Evolutionary conservation across 2,113 vertebrate species (phyloP).

Genomic region (Boulengeromyrus knoepffleri): DNA sequence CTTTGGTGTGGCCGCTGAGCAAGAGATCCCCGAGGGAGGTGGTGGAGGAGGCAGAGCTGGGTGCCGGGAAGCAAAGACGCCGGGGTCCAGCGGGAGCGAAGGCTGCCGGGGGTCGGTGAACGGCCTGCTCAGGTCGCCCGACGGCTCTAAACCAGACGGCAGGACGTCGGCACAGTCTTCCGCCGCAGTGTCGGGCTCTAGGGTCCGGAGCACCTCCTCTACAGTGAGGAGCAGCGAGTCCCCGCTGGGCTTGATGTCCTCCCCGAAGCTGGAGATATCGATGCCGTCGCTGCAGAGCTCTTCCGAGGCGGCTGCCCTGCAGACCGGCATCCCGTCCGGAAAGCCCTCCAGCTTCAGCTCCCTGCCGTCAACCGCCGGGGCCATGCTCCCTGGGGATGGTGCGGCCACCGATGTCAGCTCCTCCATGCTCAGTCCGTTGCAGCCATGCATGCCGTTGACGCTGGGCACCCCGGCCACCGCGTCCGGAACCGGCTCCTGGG

Average conservation of each 20-base stretch:
- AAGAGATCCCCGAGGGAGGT: conserved; percentile 65
- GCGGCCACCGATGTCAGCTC: conserved; percentile 64
- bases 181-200: conserved; percentile 64
- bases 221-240: conserved; percentile 85
- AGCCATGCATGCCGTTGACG: conserved; percentile 76
- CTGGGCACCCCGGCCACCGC: conserved; percentile 60
- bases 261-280: conserved; percentile 80
- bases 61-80: conserved; percentile 62
- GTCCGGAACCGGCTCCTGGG: conserved; percentile 11
- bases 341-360: conserved; percentile 72
- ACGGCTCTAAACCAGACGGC: conserved; percentile 62
- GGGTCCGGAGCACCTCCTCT: conserved; percentile 82
- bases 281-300: conserved; percentile 74
- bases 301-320: conserved; percentile 51
- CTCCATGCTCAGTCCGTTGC: conserved; percentile 76
- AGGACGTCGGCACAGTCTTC: conserved; percentile 64
- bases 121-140: conserved; percentile 61
- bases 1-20: conserved; percentile 67
- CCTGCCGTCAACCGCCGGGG: conserved; percentile 56
- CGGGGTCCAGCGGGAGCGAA: conserved; percentile 65
- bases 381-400: conserved; percentile 71
- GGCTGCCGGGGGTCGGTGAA: conserved; percentile 58
- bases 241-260: conserved; percentile 73
- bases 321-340: conserved; percentile 60
- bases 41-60: conserved; percentile 36